A percentile compares a stretch with the other conserved stretches of the same genome.
Evolutionary conservation across 2,888 invertebrate species (phyloP).

Genomic region (Aricia artaxerxes): DNA sequence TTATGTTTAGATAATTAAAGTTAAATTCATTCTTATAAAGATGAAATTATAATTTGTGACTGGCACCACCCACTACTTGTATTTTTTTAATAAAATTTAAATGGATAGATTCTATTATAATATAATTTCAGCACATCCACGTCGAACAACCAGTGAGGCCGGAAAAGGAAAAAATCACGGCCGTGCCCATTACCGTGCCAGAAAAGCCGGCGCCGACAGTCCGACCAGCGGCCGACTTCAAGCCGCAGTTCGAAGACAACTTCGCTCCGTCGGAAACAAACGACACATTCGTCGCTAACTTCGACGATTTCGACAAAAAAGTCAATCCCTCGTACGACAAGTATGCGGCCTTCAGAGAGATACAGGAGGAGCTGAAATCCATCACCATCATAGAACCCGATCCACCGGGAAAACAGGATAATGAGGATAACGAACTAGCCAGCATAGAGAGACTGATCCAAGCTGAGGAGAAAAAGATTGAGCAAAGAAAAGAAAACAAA

Average conservation of each 20-base stretch:
- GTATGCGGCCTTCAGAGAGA: conserved; percentile 93
- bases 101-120: too few species aligned
- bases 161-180: conserved; percentile 55
- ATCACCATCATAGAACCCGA: conserved; percentile 63
- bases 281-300: conserved; percentile 84
- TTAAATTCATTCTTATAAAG: too few species aligned
- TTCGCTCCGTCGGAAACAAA: conserved; percentile 69
- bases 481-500: conserved; percentile 56
- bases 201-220: conserved; percentile 37
- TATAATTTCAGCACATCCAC: conserved; percentile 61
- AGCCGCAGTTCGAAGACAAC: conserved; percentile 84
- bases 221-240: conserved; percentile 48
- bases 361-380: conserved; percentile 85
- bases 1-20: too few species aligned
- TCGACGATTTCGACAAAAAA: conserved; percentile 81
- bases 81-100: too few species aligned
- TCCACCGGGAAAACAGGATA: conserved; percentile 58
- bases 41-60: too few species aligned
- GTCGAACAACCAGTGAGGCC: conserved; percentile 53
- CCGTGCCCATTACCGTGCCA: conserved; percentile 41
- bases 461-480: conserved; percentile 54
- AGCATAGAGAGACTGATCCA: conserved; percentile 60
- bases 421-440: conserved; percentile 61
- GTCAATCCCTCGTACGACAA: conserved; percentile 85
- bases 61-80: too few species aligned